A percentile compares a stretch with the other conserved stretches of the same genome.
Evolutionary conservation across 2,113 vertebrate species (phyloP).

Genomic region (Charadrius vociferus): DNA sequence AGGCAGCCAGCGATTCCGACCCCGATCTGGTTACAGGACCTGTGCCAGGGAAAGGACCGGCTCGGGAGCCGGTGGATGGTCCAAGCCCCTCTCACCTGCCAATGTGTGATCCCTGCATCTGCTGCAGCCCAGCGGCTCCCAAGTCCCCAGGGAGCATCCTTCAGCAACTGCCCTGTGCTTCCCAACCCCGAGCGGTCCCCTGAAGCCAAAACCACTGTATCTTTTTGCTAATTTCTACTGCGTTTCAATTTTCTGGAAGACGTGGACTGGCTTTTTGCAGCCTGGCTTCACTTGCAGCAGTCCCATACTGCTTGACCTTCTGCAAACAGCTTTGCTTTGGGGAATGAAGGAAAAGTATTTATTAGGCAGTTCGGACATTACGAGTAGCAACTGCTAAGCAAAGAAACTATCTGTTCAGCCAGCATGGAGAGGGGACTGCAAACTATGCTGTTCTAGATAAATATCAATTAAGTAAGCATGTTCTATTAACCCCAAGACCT

Average conservation of each 20-base stretch:
- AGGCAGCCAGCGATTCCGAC: neutral
- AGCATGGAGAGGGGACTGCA: neutral
- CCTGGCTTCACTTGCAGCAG: neutral
- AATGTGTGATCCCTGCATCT: neutral
- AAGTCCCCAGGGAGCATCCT: neutral
- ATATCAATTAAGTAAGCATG: neutral
- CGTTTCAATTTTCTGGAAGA: neutral
- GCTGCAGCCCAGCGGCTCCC: neutral
- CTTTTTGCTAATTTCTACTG: neutral
- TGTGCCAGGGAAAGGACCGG: neutral
- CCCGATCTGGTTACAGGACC: neutral
- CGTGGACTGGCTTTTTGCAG: neutral
- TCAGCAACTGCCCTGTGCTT: neutral
- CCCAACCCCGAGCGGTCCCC: neutral
- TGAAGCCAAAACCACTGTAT: neutral
- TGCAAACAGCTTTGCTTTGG: conserved; percentile 1
- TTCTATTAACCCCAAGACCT: neutral
- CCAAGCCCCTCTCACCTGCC: neutral
- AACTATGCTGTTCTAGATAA: neutral
- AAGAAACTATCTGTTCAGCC: conserved; percentile 12
- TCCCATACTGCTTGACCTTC: neutral
- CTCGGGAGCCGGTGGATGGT: accelerated
- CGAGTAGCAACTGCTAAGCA: neutral
- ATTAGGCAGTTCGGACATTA: neutral
- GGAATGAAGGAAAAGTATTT: neutral